Evolutionary conservation across 2,113 vertebrate species (phyloP).

Genomic region (Melospiza melodia): DNA sequence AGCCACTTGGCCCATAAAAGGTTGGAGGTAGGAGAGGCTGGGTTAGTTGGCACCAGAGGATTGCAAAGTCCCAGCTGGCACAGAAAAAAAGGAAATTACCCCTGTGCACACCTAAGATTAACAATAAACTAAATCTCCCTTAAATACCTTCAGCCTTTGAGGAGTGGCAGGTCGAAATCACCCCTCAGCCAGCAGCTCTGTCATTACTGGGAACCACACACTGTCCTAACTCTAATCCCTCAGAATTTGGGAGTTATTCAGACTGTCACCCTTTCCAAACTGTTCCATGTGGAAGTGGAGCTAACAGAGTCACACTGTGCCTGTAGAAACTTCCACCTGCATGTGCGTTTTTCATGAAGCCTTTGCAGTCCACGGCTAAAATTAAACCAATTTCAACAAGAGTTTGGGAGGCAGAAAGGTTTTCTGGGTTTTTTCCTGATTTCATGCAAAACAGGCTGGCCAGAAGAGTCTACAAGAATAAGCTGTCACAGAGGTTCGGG

Average conservation of each 20-base stretch:
- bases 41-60: background rate
- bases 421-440: background rate
- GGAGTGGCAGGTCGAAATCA: background rate
- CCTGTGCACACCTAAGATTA: constrained; percentile 35
- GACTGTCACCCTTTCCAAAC: background rate
- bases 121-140: constrained; percentile 36
- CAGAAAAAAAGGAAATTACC: constrained; percentile 24
- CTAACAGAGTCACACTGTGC: background rate
- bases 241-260: background rate
- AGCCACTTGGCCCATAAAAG: background rate
- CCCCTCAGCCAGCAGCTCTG: background rate
- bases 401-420: background rate
- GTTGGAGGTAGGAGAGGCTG: background rate
- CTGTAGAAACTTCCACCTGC: background rate
- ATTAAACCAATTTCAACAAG: background rate
- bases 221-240: background rate
- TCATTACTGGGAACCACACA: background rate
- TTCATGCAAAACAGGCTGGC: background rate
- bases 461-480: background rate
- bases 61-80: background rate
- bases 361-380: background rate
- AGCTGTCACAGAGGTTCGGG: background rate
- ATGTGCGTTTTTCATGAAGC: background rate
- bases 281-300: background rate
- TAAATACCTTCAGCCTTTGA: constrained; percentile 7